Evolutionary conservation across 2,888 invertebrate genomes (phyloP).

Genomic region (Aricia artaxerxes): DNA sequence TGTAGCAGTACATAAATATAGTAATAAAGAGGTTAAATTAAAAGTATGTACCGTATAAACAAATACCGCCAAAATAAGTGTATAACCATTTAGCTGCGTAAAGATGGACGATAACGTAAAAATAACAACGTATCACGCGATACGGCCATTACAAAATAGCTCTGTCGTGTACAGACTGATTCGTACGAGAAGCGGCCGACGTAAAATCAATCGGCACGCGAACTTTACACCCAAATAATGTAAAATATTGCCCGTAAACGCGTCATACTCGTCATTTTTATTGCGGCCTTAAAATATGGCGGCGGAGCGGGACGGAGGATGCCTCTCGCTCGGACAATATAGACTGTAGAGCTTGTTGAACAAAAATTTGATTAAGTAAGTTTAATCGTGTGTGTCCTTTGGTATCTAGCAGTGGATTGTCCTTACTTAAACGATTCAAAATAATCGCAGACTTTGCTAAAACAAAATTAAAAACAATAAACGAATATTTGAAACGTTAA

Average conservation of each 20-base stretch:
- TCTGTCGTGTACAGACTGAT: conserved; percentile 71
- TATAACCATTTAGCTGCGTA: conserved; percentile 41
- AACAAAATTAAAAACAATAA: not conserved
- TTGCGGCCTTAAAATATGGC: conserved; percentile 7
- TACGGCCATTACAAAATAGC: conserved; percentile 74
- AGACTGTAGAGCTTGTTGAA: not conserved
- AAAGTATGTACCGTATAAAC: conserved; percentile 19
- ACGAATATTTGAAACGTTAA: not conserved
- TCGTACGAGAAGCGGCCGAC: conserved; percentile 76
- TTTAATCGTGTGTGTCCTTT: not conserved
- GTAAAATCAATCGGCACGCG: conserved; percentile 80
- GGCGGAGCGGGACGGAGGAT: not conserved
- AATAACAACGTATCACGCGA: conserved; percentile 59
- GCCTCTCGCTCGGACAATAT: conserved; percentile 31
- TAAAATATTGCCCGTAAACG: conserved; percentile 79
- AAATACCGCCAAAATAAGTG: conserved; percentile 33
- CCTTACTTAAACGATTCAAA: not conserved
- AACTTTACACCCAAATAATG: conserved; percentile 77
- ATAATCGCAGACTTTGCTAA: not conserved
- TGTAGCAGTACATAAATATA: conserved; percentile 41
- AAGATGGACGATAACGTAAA: conserved; percentile 43
- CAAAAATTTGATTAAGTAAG: not conserved
- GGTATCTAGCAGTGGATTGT: not conserved
- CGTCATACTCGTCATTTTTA: conserved; percentile 64
- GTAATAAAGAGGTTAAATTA: conserved; percentile 46